phyloP scores from a whole-genome alignment of 2,888 invertebrate species.

The Alentia gelatinosa region DNA sequence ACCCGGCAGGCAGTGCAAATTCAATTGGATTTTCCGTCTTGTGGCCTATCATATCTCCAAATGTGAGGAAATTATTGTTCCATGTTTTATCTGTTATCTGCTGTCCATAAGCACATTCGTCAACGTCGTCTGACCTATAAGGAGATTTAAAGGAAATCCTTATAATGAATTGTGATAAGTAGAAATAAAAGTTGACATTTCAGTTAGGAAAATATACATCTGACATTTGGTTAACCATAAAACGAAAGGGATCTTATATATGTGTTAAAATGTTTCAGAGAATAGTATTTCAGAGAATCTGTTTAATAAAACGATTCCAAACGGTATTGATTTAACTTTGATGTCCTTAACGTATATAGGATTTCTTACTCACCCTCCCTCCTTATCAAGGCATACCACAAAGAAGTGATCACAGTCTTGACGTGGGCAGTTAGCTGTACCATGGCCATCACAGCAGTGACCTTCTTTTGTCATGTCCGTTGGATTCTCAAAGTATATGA shows the following conservation, averaged over 20 bases:
- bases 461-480: slow-evolving; percentile 30
- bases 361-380: slow-evolving; percentile 22
- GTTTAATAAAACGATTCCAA: background rate
- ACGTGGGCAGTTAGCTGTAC: background rate
- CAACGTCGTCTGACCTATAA: slow-evolving; percentile 23
- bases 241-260: too few relatives aligned
- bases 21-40: background rate
- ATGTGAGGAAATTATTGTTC: slow-evolving; percentile 38
- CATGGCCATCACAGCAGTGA: slow-evolving; percentile 37
- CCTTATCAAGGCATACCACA: slow-evolving; percentile 18
- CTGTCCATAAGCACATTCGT: slow-evolving; percentile 15
- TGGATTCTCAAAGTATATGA: slow-evolving; percentile 35
- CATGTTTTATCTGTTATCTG: slow-evolving; percentile 31
- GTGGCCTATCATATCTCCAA: background rate
- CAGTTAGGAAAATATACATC: too few relatives aligned
- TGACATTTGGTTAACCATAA: too few relatives aligned
- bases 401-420: slow-evolving; percentile 50
- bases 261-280: too few relatives aligned
- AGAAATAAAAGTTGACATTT: background rate
- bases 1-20: background rate
- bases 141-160: background rate
- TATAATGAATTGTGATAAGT: background rate
- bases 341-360: background rate
- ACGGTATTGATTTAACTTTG: too few relatives aligned
- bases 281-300: too few relatives aligned